phyloP scores from a whole-genome alignment of 2,113 vertebrate genomes.

The Peromyscus polionotus region DNA sequence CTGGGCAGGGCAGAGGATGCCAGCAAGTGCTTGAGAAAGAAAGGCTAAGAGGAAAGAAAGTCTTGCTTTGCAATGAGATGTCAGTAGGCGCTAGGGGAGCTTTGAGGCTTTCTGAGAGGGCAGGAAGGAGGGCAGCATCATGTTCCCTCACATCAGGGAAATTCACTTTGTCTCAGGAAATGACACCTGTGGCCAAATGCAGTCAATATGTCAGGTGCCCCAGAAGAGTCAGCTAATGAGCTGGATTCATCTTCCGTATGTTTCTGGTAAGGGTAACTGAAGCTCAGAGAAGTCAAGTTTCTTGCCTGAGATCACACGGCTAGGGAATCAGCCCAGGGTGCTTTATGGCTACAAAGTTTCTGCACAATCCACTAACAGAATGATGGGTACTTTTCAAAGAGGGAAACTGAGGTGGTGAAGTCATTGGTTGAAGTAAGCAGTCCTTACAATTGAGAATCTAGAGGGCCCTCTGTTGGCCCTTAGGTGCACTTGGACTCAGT shows the following conservation, averaged over 20 bases:
- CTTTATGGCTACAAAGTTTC: neutral
- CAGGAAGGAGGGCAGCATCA: no score
- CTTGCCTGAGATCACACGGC: neutral
- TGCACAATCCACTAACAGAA: neutral
- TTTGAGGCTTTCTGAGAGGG: neutral
- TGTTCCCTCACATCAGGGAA: neutral
- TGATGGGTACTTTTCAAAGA: neutral
- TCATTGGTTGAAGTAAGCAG: neutral
- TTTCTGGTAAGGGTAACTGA: constrained; percentile 43
- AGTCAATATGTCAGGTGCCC: neutral
- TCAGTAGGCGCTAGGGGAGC: neutral
- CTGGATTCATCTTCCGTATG: neutral
- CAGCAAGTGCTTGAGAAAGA: neutral
- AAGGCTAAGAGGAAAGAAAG: neutral
- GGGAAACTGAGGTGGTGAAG: constrained; percentile 52
- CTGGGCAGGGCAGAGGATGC: neutral
- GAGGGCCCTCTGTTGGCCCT: neutral
- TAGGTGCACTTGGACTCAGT: neutral
- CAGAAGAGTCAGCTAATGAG: neutral
- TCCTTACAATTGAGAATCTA: neutral
- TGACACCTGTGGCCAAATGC: constrained; percentile 61
- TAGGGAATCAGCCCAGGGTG: neutral
- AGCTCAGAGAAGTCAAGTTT: constrained; percentile 7
- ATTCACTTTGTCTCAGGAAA: neutral
- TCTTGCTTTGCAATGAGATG: neutral